These are phyloP conservation scores for Paratrypauchen microcephalus DNA, from an alignment of 2,797 vertebrate genomes.

Conservation along the genomic window DNA sequence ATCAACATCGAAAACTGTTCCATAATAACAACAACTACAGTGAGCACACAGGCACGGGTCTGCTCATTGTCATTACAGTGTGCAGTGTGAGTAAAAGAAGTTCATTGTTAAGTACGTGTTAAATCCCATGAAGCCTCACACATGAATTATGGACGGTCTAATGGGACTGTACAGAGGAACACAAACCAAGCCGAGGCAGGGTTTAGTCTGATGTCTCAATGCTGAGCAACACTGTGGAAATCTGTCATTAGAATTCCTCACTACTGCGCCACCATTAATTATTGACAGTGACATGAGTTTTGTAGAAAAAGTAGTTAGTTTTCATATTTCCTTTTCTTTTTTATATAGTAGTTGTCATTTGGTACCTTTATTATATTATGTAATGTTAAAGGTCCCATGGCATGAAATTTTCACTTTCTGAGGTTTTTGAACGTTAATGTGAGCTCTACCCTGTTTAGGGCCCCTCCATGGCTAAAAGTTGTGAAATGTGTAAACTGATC, in stretches of 20 bases:
- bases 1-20: too few species aligned
- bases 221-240: conserved; percentile 25
- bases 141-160: conserved; percentile 93
- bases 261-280: neutral
- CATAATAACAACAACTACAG: conserved; percentile 18
- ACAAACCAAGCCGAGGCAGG: conserved; percentile 78
- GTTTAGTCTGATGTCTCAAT: conserved; percentile 80
- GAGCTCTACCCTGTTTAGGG: too few species aligned
- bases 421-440: too few species aligned
- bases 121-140: conserved; percentile 82
- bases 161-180: conserved; percentile 84
- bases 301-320: neutral
- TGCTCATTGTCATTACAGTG: conserved; percentile 81
- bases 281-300: neutral
- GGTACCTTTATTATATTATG: neutral
- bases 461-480: too few species aligned
- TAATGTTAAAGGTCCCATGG: neutral
- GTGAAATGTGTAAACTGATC: too few species aligned
- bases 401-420: too few species aligned
- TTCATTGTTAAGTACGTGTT: conserved; percentile 87
- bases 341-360: neutral
- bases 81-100: conserved; percentile 84
- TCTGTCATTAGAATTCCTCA: neutral
- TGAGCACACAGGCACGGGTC: conserved; percentile 70
- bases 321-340: neutral